A percentile compares a stretch with the other conserved stretches of the same genome.
Evolutionary conservation across 2,888 invertebrate species (phyloP).

Genomic region (Nymphalis c-album): DNA sequence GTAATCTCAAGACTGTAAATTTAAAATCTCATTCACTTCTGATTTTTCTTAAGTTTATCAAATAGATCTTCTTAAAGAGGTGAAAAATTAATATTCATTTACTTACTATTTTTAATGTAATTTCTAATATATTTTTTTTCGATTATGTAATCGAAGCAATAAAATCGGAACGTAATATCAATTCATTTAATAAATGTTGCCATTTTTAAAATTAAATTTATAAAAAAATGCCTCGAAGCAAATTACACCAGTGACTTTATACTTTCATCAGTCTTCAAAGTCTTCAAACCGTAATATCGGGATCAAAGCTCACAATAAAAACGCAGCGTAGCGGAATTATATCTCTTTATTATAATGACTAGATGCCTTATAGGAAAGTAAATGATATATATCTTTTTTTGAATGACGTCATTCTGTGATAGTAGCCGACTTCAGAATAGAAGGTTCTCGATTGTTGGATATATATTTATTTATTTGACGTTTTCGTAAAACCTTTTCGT

Average conservation of each 20-base stretch:
- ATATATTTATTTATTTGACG: no score
- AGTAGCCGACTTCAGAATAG: no score
- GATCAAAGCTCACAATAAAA: conserved; percentile 35
- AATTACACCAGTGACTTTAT: conserved; percentile 5
- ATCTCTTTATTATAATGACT: conserved; percentile 26
- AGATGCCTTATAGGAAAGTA: conserved; percentile 2
- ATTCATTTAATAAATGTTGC: background rate
- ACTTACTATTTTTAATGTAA: no score
- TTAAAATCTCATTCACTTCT: no score
- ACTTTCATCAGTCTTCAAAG: conserved; percentile 12
- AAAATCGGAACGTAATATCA: background rate
- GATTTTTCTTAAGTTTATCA: no score
- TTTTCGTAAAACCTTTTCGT: no score
- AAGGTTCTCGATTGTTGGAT: no score
- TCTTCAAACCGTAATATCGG: conserved; percentile 26
- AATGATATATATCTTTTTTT: background rate
- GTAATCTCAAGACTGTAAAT: no score
- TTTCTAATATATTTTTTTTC: background rate
- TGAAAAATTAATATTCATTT: no score
- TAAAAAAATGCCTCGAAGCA: background rate
- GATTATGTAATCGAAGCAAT: background rate
- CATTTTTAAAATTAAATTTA: background rate
- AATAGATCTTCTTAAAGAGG: no score
- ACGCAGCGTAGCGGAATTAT: conserved; percentile 27
- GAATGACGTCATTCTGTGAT: background rate